Base-by-base conservation (phyloP, 2,797 vertebrate genomes). In the Sebastes dallii region DNA sequence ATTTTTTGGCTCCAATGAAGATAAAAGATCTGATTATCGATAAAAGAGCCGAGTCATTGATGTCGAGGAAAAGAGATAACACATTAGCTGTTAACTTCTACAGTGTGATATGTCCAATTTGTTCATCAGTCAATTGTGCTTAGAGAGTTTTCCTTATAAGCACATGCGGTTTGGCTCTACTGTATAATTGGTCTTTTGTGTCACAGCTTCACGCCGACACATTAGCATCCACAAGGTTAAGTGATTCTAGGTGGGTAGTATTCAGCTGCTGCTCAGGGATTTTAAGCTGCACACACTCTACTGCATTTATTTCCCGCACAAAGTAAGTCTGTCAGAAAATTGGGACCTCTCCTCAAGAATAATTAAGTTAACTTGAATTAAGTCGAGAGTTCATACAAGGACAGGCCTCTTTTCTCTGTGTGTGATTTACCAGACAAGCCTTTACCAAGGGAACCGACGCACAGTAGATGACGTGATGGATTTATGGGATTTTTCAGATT, bases 21-120 rank as follows among this genome's bases (percentile, higher is more conserved):
- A 94, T 91, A 71, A 91, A 84, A 88, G 83, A 90, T 91, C 18
- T 69, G 84, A 88, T 91, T 76, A 32, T 4, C 2, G 81, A 92
- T 90, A 83, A 90, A 72, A 52, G 29, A 50, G 71, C 62, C 18
- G 67, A 85, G 65, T 61, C 65, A 69, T 3, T 58, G 70, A 74
- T 34, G 72, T 16, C 13, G 36, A 65, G n/a, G 54, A 50, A 64
- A 29, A 75, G 20, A 60, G 1, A 12, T 39, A 64, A 59, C 8
- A 29, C 8, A 20, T 11, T 60, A 55, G 60, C 42, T 9, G 1
- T 39, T 66, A 18, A 56, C 25, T 64, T 69, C 13, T 6, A 7
- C 64, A 68, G 16, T 11, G 22, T 16, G 64, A 60, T 66, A 71
- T n/a, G 25, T 69, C 12, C 20, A 56, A 42, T 67, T 78, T 67